Percentiles rank a stretch among this genome's conserved stretches.
Conservation (phyloP, 1,140 invertebrate species). For the Coptotermes formosanus region DNA sequence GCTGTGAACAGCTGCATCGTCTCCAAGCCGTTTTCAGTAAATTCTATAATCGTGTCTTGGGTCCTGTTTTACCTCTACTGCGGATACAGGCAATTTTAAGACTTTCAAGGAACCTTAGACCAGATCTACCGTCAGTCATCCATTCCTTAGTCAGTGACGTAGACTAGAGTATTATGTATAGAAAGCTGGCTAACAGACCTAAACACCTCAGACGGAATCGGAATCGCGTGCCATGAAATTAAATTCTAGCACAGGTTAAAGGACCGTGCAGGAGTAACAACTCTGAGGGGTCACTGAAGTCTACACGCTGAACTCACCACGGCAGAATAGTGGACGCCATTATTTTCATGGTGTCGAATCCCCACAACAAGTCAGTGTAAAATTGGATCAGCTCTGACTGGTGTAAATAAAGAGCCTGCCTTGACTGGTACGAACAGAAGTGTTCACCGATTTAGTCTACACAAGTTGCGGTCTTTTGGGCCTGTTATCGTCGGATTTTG, state of each 20-base stretch:
- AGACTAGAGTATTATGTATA: neutral
- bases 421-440: neutral
- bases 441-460: too few relatives aligned
- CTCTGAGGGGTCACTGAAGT: neutral
- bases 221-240: neutral
- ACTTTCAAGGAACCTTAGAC: too few relatives aligned
- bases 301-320: neutral
- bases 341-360: neutral
- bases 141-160: too few relatives aligned
- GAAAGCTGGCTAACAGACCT: neutral
- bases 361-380: slow-evolving; percentile 1
- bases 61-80: too few relatives aligned
- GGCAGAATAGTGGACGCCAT: neutral
- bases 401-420: neutral
- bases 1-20: too few relatives aligned
- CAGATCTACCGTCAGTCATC: too few relatives aligned
- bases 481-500: too few relatives aligned
- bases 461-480: too few relatives aligned
- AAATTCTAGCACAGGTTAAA: neutral
- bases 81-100: too few relatives aligned
- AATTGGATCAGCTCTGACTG: neutral
- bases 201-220: neutral
- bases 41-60: too few relatives aligned
- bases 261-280: neutral
- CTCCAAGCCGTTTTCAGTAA: too few relatives aligned